Conservation (phyloP, 2,888 invertebrate species). For the Leptinotarsa peninsularis region DNA sequence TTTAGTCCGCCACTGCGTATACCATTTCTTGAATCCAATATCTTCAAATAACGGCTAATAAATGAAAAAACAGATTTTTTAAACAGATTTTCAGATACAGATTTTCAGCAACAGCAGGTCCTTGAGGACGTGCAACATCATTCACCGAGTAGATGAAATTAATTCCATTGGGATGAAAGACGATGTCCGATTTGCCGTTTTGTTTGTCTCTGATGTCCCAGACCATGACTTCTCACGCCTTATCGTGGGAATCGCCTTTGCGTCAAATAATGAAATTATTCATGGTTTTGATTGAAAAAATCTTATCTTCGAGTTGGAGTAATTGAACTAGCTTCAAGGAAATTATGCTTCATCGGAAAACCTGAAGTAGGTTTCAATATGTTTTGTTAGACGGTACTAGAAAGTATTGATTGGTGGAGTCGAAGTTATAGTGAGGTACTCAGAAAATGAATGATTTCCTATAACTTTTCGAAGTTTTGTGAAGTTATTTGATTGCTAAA, state of each 20-base stretch:
- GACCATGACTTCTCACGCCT: slow-evolving; percentile 21
- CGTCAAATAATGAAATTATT: slow-evolving; percentile 8
- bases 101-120: background rate
- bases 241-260: slow-evolving; percentile 17
- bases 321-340: background rate
- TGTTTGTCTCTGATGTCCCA: slow-evolving; percentile 16
- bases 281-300: slow-evolving; percentile 10
- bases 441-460: no score
- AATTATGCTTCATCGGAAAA: background rate
- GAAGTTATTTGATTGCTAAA: no score
- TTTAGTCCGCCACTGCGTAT: no score
- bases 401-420: background rate
- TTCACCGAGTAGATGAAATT: background rate
- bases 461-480: no score
- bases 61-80: no score
- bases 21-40: no score
- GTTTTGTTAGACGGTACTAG: background rate
- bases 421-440: background rate
- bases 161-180: slow-evolving; percentile 11
- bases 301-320: background rate
- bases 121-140: background rate
- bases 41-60: no score
- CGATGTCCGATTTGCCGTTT: background rate
- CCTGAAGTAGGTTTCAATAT: background rate
- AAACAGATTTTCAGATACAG: no score